Evolutionary conservation across 2,797 vertebrate species (phyloP), one percentile per base, ranked within the genome.

Genomic region (Ataeniobius toweri): DNA sequence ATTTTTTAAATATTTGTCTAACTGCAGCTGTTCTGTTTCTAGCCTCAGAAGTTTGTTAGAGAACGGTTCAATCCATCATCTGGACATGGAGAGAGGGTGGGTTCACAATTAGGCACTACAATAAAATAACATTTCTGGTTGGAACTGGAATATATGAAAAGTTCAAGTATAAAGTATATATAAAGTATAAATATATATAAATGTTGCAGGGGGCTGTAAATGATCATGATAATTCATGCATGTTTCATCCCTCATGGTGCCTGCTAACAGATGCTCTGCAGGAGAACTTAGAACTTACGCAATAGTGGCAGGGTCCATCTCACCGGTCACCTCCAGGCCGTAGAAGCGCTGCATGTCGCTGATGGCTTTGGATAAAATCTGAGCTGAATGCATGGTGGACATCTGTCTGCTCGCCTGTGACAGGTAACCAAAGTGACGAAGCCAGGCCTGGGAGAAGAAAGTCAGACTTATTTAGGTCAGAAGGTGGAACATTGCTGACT

Each of bases 291-390:
- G 75, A 50, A 51, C 94, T 89, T 96, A 99, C 98, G 76, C 78
- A 72, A 95, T 86, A 24, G 98, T 99, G 74, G 94, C 93, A 10
- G 95, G 83, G 0, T 99, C 96, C 82, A 97, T 93, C 81, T 94
- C 79, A 0, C 98, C 97, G 0, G 97, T 99, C 88, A 97, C 94
- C 0, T 96, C 84, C 83, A 99, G 96, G 70, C 98, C 97, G 0
- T 99, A 99, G 89, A 99, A 97, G 51, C 92, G 95, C 92, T 99
- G 98, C 98, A 99, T 99, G 89, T 98, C 96, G 0, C 96, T 88
- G 0, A 99, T 93, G 73, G 98, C 97, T 0, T 94, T 94, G 74
- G 97, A 96, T 80, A 99, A 94, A 87, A 96, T 97, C 95, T 97
- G 96, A 5, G 97, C 94, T 0, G 98, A 98, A 91, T 96, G 97